Evolutionary conservation across 2,797 vertebrate species (phyloP).

Genomic region (Mormyrus proboscirostris): DNA sequence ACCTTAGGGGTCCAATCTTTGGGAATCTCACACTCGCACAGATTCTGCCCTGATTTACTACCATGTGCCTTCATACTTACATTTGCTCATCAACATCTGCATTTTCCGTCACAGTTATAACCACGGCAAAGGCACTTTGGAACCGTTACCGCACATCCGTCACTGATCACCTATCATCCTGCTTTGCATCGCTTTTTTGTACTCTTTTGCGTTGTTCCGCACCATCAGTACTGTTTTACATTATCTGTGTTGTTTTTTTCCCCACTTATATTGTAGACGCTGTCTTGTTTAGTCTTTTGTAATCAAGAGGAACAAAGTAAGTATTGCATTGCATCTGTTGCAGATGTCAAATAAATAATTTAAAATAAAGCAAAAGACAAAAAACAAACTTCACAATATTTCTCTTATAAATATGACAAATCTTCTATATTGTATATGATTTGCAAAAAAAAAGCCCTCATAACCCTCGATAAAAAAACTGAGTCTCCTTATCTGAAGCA

Average conservation of each 20-base stretch:
- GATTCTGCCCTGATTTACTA: neutral
- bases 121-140: neutral
- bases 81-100: neutral
- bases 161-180: neutral
- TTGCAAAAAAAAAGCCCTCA: neutral
- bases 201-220: neutral
- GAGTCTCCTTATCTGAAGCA: neutral
- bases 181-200: neutral
- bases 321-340: neutral
- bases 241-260: neutral
- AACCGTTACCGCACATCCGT: neutral
- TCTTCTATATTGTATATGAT: neutral
- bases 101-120: neutral
- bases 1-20: neutral
- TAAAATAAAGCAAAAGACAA: neutral
- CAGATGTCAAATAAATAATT: neutral
- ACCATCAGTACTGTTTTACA: neutral
- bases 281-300: neutral
- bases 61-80: neutral
- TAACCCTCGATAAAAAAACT: neutral
- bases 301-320: neutral
- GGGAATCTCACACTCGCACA: neutral
- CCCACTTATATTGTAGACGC: neutral
- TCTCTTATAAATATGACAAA: neutral
- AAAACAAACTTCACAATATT: neutral